Conservation (phyloP, 2,113 vertebrate species). For the Leptosomus discolor region DNA sequence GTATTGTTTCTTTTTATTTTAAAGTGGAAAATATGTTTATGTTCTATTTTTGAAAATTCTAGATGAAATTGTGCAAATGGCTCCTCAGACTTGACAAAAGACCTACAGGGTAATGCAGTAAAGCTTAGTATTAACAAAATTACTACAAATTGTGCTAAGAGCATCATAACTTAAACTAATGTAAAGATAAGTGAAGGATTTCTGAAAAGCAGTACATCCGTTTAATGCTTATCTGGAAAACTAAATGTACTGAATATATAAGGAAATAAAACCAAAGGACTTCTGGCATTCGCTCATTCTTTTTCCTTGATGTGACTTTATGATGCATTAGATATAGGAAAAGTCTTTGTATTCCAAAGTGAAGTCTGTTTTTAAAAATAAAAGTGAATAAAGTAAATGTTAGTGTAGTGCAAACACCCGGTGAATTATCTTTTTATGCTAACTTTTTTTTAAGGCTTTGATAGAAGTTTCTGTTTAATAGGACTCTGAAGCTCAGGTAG, state of each 20-base stretch:
- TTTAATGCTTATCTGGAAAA: not conserved
- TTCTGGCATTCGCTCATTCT: not conserved
- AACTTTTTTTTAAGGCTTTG: not conserved
- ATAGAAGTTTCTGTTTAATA: not conserved
- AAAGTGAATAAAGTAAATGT: not conserved
- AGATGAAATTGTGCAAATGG: not conserved
- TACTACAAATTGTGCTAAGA: conserved; percentile 25
- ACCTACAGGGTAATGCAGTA: not conserved
- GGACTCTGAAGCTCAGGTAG: not conserved
- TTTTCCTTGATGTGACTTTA: not conserved
- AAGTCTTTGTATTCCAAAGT: not conserved
- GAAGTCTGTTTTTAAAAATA: not conserved
- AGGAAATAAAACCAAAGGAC: not conserved
- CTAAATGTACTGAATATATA: not conserved
- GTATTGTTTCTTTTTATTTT: not conserved
- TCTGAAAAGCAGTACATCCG: not conserved
- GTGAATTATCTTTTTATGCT: not conserved
- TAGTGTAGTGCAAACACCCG: not conserved
- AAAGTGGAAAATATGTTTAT: not conserved
- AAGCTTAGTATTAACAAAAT: conserved; percentile 25
- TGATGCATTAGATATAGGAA: not conserved
- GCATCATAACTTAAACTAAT: not conserved
- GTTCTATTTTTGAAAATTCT: not conserved
- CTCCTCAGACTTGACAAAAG: not conserved
- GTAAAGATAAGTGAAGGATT: not conserved